These are phyloP conservation scores for Samia ricini DNA, from an alignment of 1,140 invertebrate genomes.

Conservation along the genomic window DNA sequence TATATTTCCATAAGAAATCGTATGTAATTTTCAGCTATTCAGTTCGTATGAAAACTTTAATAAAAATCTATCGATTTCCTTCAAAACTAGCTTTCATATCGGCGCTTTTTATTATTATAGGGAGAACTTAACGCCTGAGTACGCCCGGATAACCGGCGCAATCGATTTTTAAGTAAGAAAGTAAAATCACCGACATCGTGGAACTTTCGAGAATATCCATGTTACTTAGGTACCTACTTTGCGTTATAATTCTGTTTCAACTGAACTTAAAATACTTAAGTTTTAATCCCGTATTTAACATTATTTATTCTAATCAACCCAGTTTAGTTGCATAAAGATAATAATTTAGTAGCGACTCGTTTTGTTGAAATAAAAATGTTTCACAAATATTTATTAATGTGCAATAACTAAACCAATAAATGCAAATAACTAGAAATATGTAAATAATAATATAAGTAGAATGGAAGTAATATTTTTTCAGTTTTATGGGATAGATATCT, in stretches of 20 bases:
- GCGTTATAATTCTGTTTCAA: constrained; percentile 12
- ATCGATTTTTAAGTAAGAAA: constrained; percentile 30
- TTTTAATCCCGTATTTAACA: too few relatives aligned
- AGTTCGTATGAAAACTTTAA: constrained; percentile 15
- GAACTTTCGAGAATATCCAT: constrained; percentile 18
- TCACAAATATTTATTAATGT: too few relatives aligned
- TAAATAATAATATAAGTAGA: too few relatives aligned
- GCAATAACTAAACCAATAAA: too few relatives aligned
- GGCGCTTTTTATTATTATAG: constrained; percentile 26
- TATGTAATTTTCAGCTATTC: neutral
- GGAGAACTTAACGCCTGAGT: constrained; percentile 21
- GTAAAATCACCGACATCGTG: constrained; percentile 10
- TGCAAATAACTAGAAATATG: too few relatives aligned
- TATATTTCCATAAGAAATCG: neutral
- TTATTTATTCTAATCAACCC: too few relatives aligned
- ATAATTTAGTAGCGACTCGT: too few relatives aligned
- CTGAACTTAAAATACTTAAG: constrained; percentile 11
- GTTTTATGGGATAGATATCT: too few relatives aligned
- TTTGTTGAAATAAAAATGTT: too few relatives aligned
- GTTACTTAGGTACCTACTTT: constrained; percentile 20
- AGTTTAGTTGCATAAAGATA: too few relatives aligned
- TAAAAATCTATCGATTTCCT: constrained; percentile 19
- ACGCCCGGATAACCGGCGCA: constrained; percentile 23
- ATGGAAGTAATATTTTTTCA: too few relatives aligned
- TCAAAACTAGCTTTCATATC: constrained; percentile 21